Conservation (phyloP, 2,888 invertebrate species). For the Drosophila dives region DNA sequence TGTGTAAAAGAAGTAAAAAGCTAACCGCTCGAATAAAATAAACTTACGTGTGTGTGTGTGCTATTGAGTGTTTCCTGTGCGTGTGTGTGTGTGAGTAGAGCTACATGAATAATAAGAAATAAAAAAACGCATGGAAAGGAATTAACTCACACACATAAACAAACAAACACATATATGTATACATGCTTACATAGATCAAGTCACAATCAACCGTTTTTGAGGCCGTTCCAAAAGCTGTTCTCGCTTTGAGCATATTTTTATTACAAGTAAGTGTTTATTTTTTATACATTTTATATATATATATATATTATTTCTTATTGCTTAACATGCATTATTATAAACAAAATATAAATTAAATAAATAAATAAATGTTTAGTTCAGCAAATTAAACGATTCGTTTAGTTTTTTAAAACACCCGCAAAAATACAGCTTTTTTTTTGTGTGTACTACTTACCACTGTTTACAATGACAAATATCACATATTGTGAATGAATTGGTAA, state of each 20-base stretch:
- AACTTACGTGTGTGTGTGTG: not conserved
- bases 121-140: constrained; percentile 2
- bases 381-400: not conserved
- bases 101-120: constrained; percentile 3
- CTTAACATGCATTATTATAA: not conserved
- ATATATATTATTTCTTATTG: not conserved
- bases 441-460: not conserved
- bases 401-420: not conserved
- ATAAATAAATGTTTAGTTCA: too few species aligned
- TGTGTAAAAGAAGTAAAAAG: constrained; percentile 22
- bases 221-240: not conserved
- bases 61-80: constrained; percentile 1
- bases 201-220: not conserved
- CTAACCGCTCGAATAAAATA: constrained; percentile 8
- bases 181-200: not conserved
- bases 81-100: constrained; percentile 6
- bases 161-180: not conserved
- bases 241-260: constrained; percentile 7
- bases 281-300: not conserved
- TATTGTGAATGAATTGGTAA: constrained; percentile 1
- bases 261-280: constrained; percentile 22
- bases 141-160: not conserved
- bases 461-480: not conserved
- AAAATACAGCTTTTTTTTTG: not conserved
- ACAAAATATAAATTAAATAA: not conserved